Percentiles rank a stretch among this genome's conserved stretches.
Conservation (phyloP, 2,113 vertebrate species). For the Lipotes vexillifer region DNA sequence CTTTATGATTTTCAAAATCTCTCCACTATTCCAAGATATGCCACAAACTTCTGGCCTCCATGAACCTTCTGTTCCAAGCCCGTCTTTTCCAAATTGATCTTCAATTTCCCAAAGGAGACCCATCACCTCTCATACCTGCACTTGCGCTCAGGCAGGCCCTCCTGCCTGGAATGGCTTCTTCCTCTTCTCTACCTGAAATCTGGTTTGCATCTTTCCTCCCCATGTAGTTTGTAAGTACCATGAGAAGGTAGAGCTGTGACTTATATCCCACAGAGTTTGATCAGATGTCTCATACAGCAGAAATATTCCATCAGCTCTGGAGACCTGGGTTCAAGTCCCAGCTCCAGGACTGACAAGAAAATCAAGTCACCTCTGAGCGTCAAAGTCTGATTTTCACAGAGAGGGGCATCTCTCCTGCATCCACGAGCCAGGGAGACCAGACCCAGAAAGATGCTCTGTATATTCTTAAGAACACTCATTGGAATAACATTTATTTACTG, state of each 20-base stretch:
- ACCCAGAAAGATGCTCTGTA: background rate
- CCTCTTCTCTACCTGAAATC: background rate
- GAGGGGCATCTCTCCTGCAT: background rate
- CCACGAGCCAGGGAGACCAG: background rate
- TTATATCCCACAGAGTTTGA: background rate
- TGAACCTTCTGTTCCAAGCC: background rate
- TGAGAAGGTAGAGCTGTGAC: background rate
- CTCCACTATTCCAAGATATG: background rate
- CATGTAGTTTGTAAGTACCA: background rate
- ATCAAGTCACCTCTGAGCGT: background rate
- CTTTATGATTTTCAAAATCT: background rate
- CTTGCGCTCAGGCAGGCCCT: background rate
- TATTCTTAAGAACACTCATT: background rate
- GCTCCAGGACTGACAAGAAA: background rate
- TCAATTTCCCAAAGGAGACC: background rate
- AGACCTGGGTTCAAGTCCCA: background rate
- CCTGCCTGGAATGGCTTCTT: background rate
- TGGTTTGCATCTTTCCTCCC: background rate
- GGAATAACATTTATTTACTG: background rate
- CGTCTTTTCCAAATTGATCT: background rate
- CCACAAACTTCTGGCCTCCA: background rate
- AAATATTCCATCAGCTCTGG: background rate
- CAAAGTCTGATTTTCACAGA: background rate
- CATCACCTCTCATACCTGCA: accelerated
- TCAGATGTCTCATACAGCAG: background rate